phyloP scores from a whole-genome alignment of 2,113 vertebrate species.

The Austrofundulus limnaeus region DNA sequence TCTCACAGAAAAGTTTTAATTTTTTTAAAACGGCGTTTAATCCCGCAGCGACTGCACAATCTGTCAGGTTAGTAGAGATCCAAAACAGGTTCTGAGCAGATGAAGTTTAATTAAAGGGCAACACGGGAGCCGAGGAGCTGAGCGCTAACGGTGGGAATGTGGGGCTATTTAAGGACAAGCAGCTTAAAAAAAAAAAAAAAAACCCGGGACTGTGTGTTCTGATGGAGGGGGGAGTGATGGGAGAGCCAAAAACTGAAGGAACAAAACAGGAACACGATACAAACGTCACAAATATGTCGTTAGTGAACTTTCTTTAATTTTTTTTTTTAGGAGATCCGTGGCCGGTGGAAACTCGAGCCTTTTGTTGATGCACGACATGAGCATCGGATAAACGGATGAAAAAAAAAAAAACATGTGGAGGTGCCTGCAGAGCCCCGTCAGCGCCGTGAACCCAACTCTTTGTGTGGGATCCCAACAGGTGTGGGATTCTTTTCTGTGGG shows the following conservation, averaged over 20 bases:
- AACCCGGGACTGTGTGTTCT: not conserved
- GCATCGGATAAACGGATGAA: constrained; percentile 1
- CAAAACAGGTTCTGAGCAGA: not conserved
- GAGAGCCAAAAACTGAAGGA: not conserved
- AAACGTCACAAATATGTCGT: not conserved
- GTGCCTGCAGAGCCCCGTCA: constrained; percentile 12
- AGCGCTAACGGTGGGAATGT: too few species aligned
- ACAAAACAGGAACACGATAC: not conserved
- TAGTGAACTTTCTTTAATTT: too few species aligned
- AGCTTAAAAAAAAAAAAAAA: too few species aligned
- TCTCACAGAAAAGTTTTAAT: too few species aligned
- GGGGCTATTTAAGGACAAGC: not conserved
- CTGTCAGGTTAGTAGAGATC: too few species aligned
- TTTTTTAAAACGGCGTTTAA: too few species aligned
- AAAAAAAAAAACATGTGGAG: constrained; percentile 3
- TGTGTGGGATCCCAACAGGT: constrained; percentile 43
- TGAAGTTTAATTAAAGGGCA: not conserved
- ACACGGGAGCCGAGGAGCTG: not conserved
- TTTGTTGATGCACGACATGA: too few species aligned
- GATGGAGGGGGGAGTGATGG: not conserved
- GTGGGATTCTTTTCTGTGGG: constrained; percentile 61
- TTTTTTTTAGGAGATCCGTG: too few species aligned
- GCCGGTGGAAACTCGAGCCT: too few species aligned
- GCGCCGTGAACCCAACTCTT: constrained; percentile 6
- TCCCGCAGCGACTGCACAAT: too few species aligned